phyloP scores from a whole-genome alignment of 1,140 invertebrate species.

The Tetragonula clypearis region DNA sequence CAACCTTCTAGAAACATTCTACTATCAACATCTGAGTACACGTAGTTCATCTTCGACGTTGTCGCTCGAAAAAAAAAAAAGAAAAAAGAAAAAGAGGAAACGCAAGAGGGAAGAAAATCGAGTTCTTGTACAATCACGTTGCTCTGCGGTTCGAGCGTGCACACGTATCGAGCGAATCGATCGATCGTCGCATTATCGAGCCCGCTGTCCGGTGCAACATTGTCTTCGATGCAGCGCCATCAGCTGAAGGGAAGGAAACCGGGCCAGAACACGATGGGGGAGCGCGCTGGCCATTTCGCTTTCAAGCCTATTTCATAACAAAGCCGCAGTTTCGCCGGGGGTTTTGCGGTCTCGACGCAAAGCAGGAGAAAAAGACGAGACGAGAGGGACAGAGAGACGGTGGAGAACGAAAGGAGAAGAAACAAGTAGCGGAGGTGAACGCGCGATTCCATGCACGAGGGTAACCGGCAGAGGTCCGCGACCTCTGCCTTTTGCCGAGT shows the following conservation, averaged over 20 bases:
- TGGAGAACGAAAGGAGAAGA: conserved; percentile 4
- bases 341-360: conserved; percentile 53
- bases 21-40: too few relatives aligned
- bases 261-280: conserved; percentile 26
- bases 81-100: neutral
- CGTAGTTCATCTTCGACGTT: neutral
- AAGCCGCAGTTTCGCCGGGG: conserved; percentile 64
- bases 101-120: neutral
- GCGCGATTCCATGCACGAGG: conserved; percentile 28
- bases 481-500: conserved; percentile 45
- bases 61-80: neutral
- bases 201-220: conserved; percentile 12
- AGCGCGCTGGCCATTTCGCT: conserved; percentile 64
- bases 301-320: conserved; percentile 72
- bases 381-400: too few relatives aligned
- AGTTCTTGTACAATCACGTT: conserved; percentile 21
- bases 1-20: too few relatives aligned
- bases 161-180: neutral
- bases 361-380: conserved; percentile 38
- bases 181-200: conserved; percentile 7
- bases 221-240: neutral
- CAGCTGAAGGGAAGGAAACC: conserved; percentile 16
- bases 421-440: neutral
- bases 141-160: neutral
- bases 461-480: conserved; percentile 12